Base-by-base conservation (phyloP, 1,140 invertebrate genomes). In the Neodiprion lecontei region DNA sequence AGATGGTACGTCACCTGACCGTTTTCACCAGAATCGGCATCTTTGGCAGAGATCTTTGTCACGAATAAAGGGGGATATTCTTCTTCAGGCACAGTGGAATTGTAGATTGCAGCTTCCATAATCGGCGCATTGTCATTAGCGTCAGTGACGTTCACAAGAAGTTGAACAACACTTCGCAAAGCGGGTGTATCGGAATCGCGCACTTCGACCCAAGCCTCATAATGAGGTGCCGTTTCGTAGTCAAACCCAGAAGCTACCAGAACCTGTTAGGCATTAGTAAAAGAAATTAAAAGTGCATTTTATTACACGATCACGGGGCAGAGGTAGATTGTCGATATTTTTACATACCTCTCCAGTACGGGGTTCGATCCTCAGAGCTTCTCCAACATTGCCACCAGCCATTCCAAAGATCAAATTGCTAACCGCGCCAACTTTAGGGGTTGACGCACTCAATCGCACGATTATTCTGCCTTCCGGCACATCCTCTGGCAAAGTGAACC, bases 151-250 rank as follows among this genome's bases (percentile, higher is more conserved):
- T 96, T 96, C 23, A 98, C 93, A 66, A 93, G 89, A 7, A 98
- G 84, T 79, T 94, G 91, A 74, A 93, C 89, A 12, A 95, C 94
- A 70, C 92, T 95, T 73, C 94, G 90, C 17, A 97, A 85, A 1
- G 94, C 91, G 7, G 96, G 96, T 68, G 91, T 91, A 82, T 96
- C 95, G 0, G 94, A 93, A 87, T 98, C 96, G 71, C 92, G 89
- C 0, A 97, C 97, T 90, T 97, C 95, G 69, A 99, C 91, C 97
- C 97, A 99, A 40, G 98, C 92, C 87, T 97, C 94, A 85, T 97
- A 98, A 17, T 93, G 87, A 17, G 93, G 91, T 75, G 93, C 91
- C 1, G 93, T 93, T 90, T 99, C 97, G 82, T 95, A 98, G 87
- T 99, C 97, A 70, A 99, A 90, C 1, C 94, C 94, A 80, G 91